phyloP scores from a whole-genome alignment of 1,140 invertebrate species.

The Bombus breviceps region DNA sequence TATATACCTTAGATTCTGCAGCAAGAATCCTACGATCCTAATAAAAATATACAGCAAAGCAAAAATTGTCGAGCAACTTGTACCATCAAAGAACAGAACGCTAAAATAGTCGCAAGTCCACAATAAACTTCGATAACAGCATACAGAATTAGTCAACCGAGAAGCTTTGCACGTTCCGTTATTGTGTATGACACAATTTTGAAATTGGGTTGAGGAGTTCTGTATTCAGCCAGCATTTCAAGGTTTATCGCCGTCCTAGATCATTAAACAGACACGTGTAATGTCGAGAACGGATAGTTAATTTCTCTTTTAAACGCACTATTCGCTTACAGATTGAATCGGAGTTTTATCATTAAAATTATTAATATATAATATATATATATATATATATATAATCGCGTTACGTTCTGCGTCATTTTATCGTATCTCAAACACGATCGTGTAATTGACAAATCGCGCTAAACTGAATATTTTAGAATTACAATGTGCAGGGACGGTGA shows the following conservation, averaged over 20 bases:
- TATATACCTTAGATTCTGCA: rapidly evolving
- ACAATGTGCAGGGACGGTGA: neutral
- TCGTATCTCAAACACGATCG: neutral
- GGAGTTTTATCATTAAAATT: neutral
- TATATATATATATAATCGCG: too few species aligned
- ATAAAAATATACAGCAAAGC: neutral
- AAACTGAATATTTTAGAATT: neutral
- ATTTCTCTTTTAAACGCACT: constrained; percentile 5
- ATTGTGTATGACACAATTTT: constrained; percentile 23
- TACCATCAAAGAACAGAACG: neutral
- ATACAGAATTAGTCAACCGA: constrained; percentile 6
- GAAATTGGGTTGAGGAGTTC: constrained; percentile 25
- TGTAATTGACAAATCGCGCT: neutral
- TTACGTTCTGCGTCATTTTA: too few species aligned
- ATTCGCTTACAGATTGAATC: neutral
- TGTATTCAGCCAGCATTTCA: constrained; percentile 2
- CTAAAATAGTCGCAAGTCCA: neutral
- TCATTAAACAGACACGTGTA: constrained; percentile 8
- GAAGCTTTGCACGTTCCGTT: neutral
- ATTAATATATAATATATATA: too few species aligned
- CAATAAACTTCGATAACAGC: constrained; percentile 1
- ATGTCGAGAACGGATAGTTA: neutral
- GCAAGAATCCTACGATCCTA: neutral
- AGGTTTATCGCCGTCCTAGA: constrained; percentile 21
- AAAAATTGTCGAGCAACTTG: neutral